These are phyloP conservation scores for Toxonevra muliebris DNA, from an alignment of 2,888 invertebrate species.

Conservation along the genomic window DNA sequence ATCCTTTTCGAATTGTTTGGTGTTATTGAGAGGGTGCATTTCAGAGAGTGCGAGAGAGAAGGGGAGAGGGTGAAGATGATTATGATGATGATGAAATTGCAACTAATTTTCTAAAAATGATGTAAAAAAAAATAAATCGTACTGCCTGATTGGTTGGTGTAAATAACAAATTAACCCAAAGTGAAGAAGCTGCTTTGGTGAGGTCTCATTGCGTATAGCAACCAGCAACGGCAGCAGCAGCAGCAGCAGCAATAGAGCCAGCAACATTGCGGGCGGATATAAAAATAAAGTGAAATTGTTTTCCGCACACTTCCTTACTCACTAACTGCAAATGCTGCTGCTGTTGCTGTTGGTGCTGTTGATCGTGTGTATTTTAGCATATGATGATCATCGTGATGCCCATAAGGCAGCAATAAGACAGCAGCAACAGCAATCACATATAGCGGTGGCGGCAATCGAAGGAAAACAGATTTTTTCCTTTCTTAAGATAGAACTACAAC, in stretches of 20 bases:
- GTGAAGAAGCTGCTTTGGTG: too few relatives aligned
- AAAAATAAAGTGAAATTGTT: slow-evolving; percentile 42
- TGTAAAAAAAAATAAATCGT: background rate
- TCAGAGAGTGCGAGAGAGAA: too few relatives aligned
- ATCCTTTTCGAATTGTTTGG: slow-evolving; percentile 12
- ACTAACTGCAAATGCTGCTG: slow-evolving; percentile 5
- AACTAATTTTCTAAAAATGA: background rate
- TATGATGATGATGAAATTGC: background rate
- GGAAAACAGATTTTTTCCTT: slow-evolving; percentile 41
- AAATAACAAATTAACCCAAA: background rate
- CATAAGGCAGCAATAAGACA: slow-evolving; percentile 5
- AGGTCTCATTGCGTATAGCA: too few relatives aligned
- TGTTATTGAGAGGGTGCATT: too few relatives aligned
- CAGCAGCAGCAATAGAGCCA: background rate
- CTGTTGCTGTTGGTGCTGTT: slow-evolving; percentile 27
- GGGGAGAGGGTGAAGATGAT: background rate
- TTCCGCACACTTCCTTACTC: slow-evolving; percentile 37
- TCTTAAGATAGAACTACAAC: slow-evolving; percentile 15
- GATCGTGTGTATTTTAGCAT: background rate
- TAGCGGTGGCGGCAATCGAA: slow-evolving; percentile 30
- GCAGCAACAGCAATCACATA: too few relatives aligned
- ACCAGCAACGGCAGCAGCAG: too few relatives aligned
- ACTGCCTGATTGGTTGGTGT: background rate
- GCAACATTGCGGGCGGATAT: slow-evolving; percentile 40
- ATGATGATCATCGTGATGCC: background rate